Conservation (phyloP, 1,140 invertebrate species). For the Idris sp. region DNA sequence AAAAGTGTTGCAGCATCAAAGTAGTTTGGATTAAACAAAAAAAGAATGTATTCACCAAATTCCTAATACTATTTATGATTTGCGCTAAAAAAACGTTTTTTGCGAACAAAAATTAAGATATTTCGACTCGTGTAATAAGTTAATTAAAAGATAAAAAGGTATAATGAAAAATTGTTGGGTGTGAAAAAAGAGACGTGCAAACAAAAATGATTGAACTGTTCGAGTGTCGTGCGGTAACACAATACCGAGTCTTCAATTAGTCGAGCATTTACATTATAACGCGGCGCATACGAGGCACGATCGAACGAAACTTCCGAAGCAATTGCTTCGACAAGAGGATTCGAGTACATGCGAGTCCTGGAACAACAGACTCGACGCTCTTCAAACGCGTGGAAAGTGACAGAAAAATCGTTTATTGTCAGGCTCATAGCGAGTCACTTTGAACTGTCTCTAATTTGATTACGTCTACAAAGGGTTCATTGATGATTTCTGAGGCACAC, state of each 20-base stretch:
- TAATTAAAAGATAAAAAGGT: conserved; percentile 59
- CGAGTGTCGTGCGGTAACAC: conserved; percentile 65
- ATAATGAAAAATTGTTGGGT: conserved; percentile 34
- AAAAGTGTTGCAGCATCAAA: too few relatives aligned
- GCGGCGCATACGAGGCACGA: conserved; percentile 51
- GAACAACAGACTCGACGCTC: conserved; percentile 52
- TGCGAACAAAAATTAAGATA: too few relatives aligned
- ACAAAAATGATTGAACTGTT: conserved; percentile 72
- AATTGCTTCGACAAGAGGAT: conserved; percentile 49
- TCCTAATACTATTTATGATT: too few relatives aligned
- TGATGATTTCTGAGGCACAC: conserved; percentile 25
- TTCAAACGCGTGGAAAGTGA: conserved; percentile 58
- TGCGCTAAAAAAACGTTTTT: too few relatives aligned
- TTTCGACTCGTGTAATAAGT: too few relatives aligned
- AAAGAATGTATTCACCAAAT: too few relatives aligned
- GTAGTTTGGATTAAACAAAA: too few relatives aligned
- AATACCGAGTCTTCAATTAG: conserved; percentile 74
- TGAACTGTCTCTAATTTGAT: conserved; percentile 51
- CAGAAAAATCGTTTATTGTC: conserved; percentile 58
- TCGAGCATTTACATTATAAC: conserved; percentile 76
- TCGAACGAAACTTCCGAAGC: conserved; percentile 58
- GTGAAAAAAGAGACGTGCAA: conserved; percentile 58
- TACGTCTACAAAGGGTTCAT: conserved; percentile 46
- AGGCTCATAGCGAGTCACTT: conserved; percentile 43
- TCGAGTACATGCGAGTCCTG: conserved; percentile 47